These are phyloP conservation scores for Equus przewalskii DNA, from an alignment of 2,113 vertebrate genomes.

Conservation along the genomic window DNA sequence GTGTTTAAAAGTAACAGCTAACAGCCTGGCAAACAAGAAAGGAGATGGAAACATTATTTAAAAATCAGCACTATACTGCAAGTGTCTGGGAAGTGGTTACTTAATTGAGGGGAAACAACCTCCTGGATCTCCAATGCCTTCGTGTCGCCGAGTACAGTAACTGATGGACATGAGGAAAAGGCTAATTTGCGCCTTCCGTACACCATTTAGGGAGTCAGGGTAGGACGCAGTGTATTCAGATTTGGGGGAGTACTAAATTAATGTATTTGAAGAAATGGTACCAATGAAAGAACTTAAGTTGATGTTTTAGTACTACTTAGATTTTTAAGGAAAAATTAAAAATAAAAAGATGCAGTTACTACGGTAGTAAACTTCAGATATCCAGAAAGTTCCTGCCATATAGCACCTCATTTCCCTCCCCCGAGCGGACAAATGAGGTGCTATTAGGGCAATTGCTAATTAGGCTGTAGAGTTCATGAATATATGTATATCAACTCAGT, in stretches of 20 bases:
- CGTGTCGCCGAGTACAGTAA: conserved; percentile 21
- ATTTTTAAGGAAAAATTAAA: conserved; percentile 30
- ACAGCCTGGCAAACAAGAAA: neutral
- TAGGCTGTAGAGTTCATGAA: neutral
- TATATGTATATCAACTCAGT: neutral
- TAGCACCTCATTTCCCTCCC: neutral
- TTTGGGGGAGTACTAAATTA: neutral
- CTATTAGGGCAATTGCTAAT: neutral
- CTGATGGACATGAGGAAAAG: neutral
- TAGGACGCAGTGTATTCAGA: neutral
- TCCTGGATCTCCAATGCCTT: neutral
- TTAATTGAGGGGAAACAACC: conserved; percentile 28
- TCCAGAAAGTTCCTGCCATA: conserved; percentile 4
- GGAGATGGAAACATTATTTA: neutral
- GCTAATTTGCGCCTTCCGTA: neutral
- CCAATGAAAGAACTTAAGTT: neutral
- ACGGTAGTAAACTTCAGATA: conserved; percentile 35
- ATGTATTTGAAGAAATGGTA: conserved; percentile 24
- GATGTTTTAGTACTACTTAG: neutral
- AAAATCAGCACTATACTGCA: conserved; percentile 39
- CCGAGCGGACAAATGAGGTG: neutral
- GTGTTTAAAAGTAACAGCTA: conserved; percentile 22
- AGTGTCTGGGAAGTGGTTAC: neutral
- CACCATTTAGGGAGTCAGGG: neutral
- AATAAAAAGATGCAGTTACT: neutral